phyloP scores from a whole-genome alignment of 2,113 vertebrate species.

The Gnathonemus longibarbis region DNA sequence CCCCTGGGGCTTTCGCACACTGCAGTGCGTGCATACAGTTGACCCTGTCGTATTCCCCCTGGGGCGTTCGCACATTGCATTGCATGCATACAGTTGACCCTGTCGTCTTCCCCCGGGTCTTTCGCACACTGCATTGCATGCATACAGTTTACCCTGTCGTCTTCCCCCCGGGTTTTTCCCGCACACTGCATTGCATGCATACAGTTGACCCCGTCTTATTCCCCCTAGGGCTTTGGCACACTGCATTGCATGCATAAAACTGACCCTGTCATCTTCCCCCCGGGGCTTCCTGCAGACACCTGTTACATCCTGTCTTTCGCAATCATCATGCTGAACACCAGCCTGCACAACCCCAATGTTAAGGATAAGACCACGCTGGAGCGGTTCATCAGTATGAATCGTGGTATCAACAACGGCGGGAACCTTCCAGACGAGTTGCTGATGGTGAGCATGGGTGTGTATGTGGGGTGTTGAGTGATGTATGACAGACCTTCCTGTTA shows the following conservation, averaged over 20 bases:
- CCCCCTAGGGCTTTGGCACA: background rate
- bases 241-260: background rate
- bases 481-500: background rate
- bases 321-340: conserved; percentile 95
- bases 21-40: background rate
- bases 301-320: conserved; percentile 95
- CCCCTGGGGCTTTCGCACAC: background rate
- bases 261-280: background rate
- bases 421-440: conserved; percentile 78
- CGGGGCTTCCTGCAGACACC: conserved; percentile 65
- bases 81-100: too few relatives aligned
- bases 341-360: conserved; percentile 91
- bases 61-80: background rate
- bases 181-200: background rate
- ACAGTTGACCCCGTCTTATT: too few relatives aligned
- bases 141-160: too few relatives aligned
- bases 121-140: background rate
- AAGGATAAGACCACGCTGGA: conserved; percentile 84
- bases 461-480: background rate
- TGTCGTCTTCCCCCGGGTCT: too few relatives aligned
- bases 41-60: too few relatives aligned
- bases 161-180: too few relatives aligned
- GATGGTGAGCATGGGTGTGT: conserved; percentile 58
- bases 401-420: conserved; percentile 78
- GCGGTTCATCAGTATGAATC: conserved; percentile 85